Evolutionary conservation across 2,113 vertebrate genomes (phyloP).

Genomic region (Puffinus mauretanicus): DNA sequence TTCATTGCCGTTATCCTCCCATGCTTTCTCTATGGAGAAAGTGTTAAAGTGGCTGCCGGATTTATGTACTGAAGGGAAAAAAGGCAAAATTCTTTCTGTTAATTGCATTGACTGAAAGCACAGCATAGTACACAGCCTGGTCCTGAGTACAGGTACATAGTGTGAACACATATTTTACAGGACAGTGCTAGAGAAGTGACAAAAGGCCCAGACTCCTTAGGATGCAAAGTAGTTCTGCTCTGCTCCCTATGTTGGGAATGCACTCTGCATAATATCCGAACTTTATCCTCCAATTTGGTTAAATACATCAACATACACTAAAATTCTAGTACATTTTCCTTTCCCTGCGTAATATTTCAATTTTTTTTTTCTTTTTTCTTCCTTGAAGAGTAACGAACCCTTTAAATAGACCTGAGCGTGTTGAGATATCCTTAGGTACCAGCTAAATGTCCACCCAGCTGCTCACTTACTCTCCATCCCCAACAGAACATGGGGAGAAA

Average conservation of each 20-base stretch:
- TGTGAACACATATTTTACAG: background rate
- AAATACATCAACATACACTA: background rate
- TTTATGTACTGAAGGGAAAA: background rate
- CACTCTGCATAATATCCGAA: background rate
- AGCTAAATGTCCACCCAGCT: background rate
- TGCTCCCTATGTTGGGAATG: background rate
- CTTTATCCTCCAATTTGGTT: background rate
- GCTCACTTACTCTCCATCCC: background rate
- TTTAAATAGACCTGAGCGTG: background rate
- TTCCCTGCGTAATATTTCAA: background rate
- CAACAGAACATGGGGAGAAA: background rate
- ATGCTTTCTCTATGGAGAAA: background rate
- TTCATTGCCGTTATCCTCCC: background rate
- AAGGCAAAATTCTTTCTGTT: background rate
- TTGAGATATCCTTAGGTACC: background rate
- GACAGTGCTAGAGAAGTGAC: background rate
- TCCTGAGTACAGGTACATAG: background rate
- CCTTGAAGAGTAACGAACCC: background rate
- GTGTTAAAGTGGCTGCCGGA: background rate
- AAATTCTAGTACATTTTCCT: background rate
- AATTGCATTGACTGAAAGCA: background rate
- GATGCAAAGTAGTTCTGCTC: background rate
- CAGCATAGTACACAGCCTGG: background rate
- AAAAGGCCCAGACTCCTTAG: background rate
- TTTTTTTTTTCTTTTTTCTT: background rate